Base-by-base conservation (phyloP, 2,113 vertebrate species). In the Terrapene triunguis region DNA sequence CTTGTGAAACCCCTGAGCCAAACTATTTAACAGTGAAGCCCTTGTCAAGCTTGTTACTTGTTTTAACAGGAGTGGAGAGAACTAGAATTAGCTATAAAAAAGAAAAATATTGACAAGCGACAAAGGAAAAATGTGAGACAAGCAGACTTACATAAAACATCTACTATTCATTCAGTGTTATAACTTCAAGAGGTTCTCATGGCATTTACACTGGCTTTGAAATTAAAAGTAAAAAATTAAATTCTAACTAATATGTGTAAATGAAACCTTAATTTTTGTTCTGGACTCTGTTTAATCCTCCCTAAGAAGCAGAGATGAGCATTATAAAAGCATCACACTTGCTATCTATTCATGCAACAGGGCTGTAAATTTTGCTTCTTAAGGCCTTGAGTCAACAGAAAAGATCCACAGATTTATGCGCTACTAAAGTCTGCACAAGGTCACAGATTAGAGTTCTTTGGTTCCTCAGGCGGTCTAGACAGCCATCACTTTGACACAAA, bases 271-370 rank as follows among this genome's bases (percentile, higher is more conserved):
- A 3, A 5, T 87, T 87, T 76, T 88, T 59, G 38, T 78, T 78
- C 74, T 78, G 82, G 83, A 11, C 7, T 81, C 88, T 91, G 69
- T 89, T 87, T 93, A 95, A 90, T 10, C 13, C 89, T 69, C 89
- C 24, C 47, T 72, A 72, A 17, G 8, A 86, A 80, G 84, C 89
- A 72, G 21, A 88, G 29, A 82, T 32, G 9, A 17, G 11, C 11
- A 84, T 81, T 92, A 89, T 91, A 86, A 50, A 82, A 5, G 59
- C 25, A 88, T 87, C 47, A 25, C 11, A 44, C 2, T 24, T 0
- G 0, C 32, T 13, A 81, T 2, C 6, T 24, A 10, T 35, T 94
- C 85, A 82, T 35, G 50, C 59, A 89, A 35, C 7, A 78, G 57
- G 8, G 27, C 35, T 88, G 51, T 1, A 13, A 55, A 89, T 81